These are phyloP conservation scores for Cerastis rubricosa DNA, from an alignment of 2,888 invertebrate genomes.

Conservation along the genomic window DNA sequence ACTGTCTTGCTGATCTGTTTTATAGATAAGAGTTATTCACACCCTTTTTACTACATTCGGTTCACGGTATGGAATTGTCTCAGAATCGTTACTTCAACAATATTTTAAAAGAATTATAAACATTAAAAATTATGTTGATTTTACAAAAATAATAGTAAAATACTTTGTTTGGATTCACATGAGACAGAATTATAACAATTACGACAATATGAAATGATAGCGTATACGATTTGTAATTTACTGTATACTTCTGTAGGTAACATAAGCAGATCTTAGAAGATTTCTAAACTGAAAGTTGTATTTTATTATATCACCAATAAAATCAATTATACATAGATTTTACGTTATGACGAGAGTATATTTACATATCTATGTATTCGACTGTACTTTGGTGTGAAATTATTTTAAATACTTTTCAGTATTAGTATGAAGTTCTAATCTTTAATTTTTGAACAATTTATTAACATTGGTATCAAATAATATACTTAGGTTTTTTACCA, in stretches of 20 bases:
- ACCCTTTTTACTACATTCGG: constrained; percentile 37
- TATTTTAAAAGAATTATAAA: not conserved
- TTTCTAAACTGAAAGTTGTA: constrained; percentile 51
- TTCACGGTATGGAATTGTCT: constrained; percentile 65
- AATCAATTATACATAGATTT: constrained; percentile 46
- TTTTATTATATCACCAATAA: constrained; percentile 58
- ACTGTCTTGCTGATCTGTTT: constrained; percentile 14
- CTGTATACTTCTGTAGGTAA: constrained; percentile 65
- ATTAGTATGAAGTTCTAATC: constrained; percentile 28
- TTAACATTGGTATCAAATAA: constrained; percentile 1
- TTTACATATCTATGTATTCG: constrained; percentile 67
- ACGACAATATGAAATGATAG: constrained; percentile 66
- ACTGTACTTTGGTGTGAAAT: constrained; percentile 43
- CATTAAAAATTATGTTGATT: not conserved
- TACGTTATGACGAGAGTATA: constrained; percentile 59
- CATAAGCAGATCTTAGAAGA: constrained; percentile 54
- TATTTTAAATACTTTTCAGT: constrained; percentile 44
- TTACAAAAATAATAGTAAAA: not conserved
- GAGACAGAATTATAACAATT: constrained; percentile 44
- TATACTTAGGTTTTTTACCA: not conserved
- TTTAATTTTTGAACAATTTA: constrained; percentile 22
- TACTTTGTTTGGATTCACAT: constrained; percentile 23
- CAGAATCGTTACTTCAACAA: constrained; percentile 43
- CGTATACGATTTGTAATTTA: constrained; percentile 69
- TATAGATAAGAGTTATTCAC: constrained; percentile 14